These are phyloP conservation scores for Brachyopa scutellaris DNA, from an alignment of 2,888 invertebrate genomes.

Conservation along the genomic window DNA sequence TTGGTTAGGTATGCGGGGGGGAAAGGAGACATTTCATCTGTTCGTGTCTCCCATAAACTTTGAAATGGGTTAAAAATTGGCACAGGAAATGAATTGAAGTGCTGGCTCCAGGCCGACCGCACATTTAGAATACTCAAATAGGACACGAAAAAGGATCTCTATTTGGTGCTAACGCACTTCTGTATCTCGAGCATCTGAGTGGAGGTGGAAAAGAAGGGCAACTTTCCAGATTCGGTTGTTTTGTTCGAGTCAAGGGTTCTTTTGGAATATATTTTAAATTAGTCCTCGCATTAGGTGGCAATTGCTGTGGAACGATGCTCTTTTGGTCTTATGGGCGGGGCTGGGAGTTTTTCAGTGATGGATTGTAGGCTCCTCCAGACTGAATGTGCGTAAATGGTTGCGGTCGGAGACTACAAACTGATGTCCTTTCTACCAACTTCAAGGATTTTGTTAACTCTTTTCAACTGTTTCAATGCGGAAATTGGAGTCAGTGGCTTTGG, in stretches of 20 bases:
- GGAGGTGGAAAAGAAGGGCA: not conserved
- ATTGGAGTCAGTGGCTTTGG: not conserved
- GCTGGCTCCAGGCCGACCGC: conserved; percentile 51
- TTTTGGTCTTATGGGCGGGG: not conserved
- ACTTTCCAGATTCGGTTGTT: conserved; percentile 27
- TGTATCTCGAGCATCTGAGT: not conserved
- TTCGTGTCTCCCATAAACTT: not conserved
- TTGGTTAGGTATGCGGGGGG: not conserved
- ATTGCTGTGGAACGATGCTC: not conserved
- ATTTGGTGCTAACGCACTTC: conserved; percentile 40
- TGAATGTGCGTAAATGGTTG: conserved; percentile 58
- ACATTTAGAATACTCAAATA: conserved; percentile 59
- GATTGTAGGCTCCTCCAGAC: conserved; percentile 32
- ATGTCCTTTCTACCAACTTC: conserved; percentile 22
- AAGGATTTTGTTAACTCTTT: conserved; percentile 14
- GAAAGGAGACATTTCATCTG: not conserved
- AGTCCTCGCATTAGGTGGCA: conserved; percentile 42
- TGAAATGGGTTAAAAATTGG: conserved; percentile 47
- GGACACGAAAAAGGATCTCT: conserved; percentile 55
- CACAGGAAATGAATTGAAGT: conserved; percentile 61
- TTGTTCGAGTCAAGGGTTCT: conserved; percentile 21
- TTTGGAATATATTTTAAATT: conserved; percentile 65
- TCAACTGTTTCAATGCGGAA: not conserved
- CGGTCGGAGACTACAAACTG: conserved; percentile 34
- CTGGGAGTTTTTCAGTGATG: conserved; percentile 28